A percentile compares a stretch with the other conserved stretches of the same genome.
These are phyloP conservation scores for Lithophane ornitopus DNA, from an alignment of 2,888 invertebrate species.

Conservation along the genomic window DNA sequence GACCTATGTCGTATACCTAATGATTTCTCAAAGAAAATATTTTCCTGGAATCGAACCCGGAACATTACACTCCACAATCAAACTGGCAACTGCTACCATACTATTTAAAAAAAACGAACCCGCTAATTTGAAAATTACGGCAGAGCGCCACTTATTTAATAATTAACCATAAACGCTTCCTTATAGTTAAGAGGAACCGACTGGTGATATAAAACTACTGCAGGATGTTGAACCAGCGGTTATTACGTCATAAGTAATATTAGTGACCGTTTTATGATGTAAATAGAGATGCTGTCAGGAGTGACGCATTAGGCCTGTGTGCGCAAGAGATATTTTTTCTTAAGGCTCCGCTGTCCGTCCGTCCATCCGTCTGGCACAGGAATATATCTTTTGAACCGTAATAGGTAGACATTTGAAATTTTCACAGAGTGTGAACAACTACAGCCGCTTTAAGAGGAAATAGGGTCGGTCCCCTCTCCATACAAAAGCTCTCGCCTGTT, in stretches of 20 bases:
- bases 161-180: constrained; percentile 51
- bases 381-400: no score
- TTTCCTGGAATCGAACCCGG: background rate
- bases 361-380: no score
- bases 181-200: constrained; percentile 52
- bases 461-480: no score
- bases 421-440: no score
- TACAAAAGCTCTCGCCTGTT: no score
- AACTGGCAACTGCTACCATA: background rate
- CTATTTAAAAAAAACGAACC: constrained; percentile 21
- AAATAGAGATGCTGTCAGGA: constrained; percentile 28
- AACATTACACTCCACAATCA: background rate
- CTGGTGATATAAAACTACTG: constrained; percentile 28
- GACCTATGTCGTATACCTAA: no score
- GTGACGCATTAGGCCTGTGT: constrained; percentile 8
- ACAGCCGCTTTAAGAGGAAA: no score
- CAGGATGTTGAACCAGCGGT: constrained; percentile 44
- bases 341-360: no score
- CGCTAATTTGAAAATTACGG: constrained; percentile 29
- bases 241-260: constrained; percentile 43
- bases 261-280: constrained; percentile 8
- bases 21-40: background rate
- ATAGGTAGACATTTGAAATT: no score
- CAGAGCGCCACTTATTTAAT: constrained; percentile 31
- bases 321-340: no score